Evolutionary conservation across 1,140 invertebrate species (phyloP).

Genomic region (Aphaenogaster rudis): DNA sequence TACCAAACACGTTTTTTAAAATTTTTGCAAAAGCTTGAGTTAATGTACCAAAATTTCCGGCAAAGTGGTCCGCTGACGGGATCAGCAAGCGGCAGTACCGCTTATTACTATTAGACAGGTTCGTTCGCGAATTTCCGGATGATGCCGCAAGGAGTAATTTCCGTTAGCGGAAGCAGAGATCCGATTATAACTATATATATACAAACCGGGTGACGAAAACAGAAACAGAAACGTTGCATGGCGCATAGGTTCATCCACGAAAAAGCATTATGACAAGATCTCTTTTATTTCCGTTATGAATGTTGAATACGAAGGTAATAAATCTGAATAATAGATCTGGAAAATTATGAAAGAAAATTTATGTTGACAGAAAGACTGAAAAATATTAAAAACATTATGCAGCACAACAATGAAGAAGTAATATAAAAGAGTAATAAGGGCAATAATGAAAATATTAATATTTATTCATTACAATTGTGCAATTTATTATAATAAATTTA

Average conservation of each 20-base stretch:
- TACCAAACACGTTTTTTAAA: background rate
- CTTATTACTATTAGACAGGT: constrained; percentile 82
- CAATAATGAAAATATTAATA: background rate
- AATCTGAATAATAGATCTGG: background rate
- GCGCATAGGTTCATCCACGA: background rate
- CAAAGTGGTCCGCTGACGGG: background rate
- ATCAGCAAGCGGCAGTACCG: constrained; percentile 57
- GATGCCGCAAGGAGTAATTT: constrained; percentile 83
- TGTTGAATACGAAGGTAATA: background rate
- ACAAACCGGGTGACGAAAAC: constrained; percentile 52
- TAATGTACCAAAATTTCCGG: constrained; percentile 30
- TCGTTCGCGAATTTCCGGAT: constrained; percentile 82
- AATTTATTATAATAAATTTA: background rate
- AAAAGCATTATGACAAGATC: background rate
- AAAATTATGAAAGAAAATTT: background rate
- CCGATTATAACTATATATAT: constrained; percentile 73
- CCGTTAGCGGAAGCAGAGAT: constrained; percentile 80
- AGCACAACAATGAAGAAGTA: background rate
- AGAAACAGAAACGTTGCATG: constrained; percentile 2
- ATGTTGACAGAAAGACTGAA: background rate
- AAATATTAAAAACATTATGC: background rate
- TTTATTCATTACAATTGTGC: background rate
- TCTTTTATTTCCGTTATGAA: background rate
- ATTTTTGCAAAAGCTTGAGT: background rate
- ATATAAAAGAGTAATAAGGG: background rate